Evolutionary conservation across 2,888 invertebrate species (phyloP).

Genomic region (Tachina lurida): DNA sequence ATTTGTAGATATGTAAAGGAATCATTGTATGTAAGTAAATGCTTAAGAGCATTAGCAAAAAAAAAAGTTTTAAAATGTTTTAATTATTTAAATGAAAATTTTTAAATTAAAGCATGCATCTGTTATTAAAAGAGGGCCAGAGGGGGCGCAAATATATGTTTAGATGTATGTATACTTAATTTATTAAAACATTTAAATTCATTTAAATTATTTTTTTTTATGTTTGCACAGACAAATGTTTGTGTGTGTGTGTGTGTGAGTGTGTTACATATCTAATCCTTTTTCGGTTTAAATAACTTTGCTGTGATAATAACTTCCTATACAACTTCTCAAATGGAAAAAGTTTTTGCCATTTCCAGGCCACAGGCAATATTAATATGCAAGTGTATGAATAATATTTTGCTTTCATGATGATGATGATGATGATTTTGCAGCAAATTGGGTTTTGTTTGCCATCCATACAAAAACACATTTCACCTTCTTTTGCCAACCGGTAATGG

Average conservation of each 20-base stretch:
- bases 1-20: neutral
- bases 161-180: slow-evolving; percentile 15
- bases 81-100: neutral
- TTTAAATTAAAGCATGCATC: neutral
- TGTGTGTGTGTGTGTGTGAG: neutral
- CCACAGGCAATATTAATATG: slow-evolving; percentile 12
- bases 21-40: neutral
- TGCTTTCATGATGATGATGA: slow-evolving; percentile 19
- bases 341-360: slow-evolving; percentile 39
- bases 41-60: neutral
- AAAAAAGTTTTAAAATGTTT: neutral
- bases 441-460: slow-evolving; percentile 13
- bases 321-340: slow-evolving; percentile 61
- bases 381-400: neutral
- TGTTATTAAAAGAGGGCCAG: neutral
- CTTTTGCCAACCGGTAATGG: neutral
- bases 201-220: slow-evolving; percentile 34
- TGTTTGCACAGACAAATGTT: neutral
- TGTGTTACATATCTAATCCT: slow-evolving; percentile 34
- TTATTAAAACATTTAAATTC: slow-evolving; percentile 58
- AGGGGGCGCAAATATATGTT: too few species aligned
- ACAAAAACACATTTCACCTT: slow-evolving; percentile 3
- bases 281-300: slow-evolving; percentile 57
- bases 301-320: slow-evolving; percentile 66
- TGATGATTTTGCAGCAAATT: slow-evolving; percentile 22